Conservation (phyloP, 1,140 invertebrate species). For the Caerostris extrusa region DNA sequence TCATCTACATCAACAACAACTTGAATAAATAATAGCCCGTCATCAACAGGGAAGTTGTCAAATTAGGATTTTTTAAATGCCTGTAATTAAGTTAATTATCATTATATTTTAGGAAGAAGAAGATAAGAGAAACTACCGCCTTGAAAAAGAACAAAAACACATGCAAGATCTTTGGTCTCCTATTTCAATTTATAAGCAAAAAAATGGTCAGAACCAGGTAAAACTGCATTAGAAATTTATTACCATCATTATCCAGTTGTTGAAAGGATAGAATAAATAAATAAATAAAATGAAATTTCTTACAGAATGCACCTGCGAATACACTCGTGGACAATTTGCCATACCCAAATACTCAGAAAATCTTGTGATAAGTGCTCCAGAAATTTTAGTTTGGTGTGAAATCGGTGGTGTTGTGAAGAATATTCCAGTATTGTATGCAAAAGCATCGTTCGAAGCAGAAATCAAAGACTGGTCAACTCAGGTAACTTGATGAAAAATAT, state of each 20-base stretch:
- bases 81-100: too few relatives aligned
- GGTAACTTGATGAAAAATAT: constrained; percentile 76
- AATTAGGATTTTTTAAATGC: too few relatives aligned
- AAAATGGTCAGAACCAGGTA: constrained; percentile 82
- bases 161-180: constrained; percentile 88
- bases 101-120: constrained; percentile 52
- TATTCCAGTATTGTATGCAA: constrained; percentile 83
- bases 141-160: constrained; percentile 47
- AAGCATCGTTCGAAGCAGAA: constrained; percentile 84
- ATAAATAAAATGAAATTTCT: background rate
- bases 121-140: constrained; percentile 55
- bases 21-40: too few relatives aligned
- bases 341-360: constrained; percentile 82
- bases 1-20: too few relatives aligned
- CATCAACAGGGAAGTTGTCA: too few relatives aligned
- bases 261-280: background rate
- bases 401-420: constrained; percentile 83
- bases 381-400: constrained; percentile 85
- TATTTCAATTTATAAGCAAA: constrained; percentile 84
- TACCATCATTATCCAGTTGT: background rate
- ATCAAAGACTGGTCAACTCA: constrained; percentile 87
- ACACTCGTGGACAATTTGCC: constrained; percentile 25
- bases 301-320: constrained; percentile 63
- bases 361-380: constrained; percentile 83
- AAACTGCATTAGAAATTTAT: background rate